phyloP scores from a whole-genome alignment of 1,140 invertebrate species.

The Drosophila obscura region DNA sequence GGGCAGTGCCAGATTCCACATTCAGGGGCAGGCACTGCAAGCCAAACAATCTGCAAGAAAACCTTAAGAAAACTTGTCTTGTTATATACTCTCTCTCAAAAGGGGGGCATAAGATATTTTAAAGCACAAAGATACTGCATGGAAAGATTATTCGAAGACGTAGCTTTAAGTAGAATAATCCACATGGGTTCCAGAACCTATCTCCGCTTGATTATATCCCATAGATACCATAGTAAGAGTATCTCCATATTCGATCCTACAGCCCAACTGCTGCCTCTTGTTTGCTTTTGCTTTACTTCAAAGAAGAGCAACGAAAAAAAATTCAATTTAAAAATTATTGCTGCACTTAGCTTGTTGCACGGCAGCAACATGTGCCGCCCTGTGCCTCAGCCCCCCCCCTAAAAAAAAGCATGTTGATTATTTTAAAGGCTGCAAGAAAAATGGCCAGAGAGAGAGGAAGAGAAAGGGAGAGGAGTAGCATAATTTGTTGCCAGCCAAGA shows the following conservation, averaged over 20 bases:
- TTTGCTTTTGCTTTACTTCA: conserved; percentile 54
- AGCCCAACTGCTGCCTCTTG: conserved; percentile 18
- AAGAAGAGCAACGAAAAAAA: conserved; percentile 54
- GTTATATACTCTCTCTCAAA: neutral
- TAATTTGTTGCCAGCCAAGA: conserved; percentile 75
- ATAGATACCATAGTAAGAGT: no score
- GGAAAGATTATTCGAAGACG: no score
- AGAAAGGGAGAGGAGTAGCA: conserved; percentile 42
- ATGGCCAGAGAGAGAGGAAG: conserved; percentile 15
- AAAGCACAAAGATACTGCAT: no score
- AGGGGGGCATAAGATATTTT: no score
- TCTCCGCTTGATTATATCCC: no score
- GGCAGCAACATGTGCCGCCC: conserved; percentile 69
- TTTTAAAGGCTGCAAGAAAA: conserved; percentile 54
- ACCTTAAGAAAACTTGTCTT: conserved; percentile 44
- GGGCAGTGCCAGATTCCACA: conserved; percentile 45
- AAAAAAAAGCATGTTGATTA: conserved; percentile 77
- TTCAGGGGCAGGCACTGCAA: conserved; percentile 4
- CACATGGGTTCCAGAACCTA: no score
- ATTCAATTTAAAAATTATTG: conserved; percentile 82
- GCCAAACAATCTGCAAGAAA: conserved; percentile 10
- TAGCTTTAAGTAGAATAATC: no score
- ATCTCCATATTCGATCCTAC: no score
- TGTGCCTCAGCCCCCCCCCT: conserved; percentile 18
- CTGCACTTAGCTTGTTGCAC: conserved; percentile 74